Base-by-base conservation (phyloP, 2,113 vertebrate genomes). In the Thomomys bottae region DNA sequence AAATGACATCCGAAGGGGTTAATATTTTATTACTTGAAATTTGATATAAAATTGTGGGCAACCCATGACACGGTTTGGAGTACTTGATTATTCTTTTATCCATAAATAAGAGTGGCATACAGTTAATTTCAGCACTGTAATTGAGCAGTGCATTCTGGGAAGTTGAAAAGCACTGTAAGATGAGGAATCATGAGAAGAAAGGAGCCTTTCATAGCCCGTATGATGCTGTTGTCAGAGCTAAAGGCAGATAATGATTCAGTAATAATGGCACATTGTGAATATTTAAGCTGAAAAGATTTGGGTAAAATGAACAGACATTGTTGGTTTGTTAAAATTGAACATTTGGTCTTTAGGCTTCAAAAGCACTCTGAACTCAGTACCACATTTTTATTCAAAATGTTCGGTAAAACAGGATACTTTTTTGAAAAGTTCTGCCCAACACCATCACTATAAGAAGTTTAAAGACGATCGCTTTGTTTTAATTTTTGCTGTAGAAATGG, bases 111-210 rank as follows among this genome's bases (percentile, higher is more conserved):
- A 97, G 97, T 97, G 96, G 97, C 97, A 97, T 98, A 98, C 98
- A 98, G 98, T 98, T 98, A 98, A 98, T 98, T 98, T 98, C 98
- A 98, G 98, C 98, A 98, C 98, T 98, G 98, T 98, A 98, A 98
- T 98, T 98, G 98, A 98, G 97, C 98, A 96, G 92, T 98, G 98
- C 98, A 99, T 98, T 98, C 97, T 99, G 98, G 98, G 98, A 98
- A 97, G 97, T 95, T 97, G 95, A 97, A 97, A 97, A 98, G 96
- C 97, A 98, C 97, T 98, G 98, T 98, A 98, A 98, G 98, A 98
- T 98, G 98, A 98, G 98, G 98, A 99, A 99, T 98, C 98, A 98
- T 94, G 98, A 98, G 98, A 98, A 98, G 98, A 99, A 99, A 98
- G 98, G 97, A 97, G 98, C 97, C 98, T 99, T 99, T 98, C 98